Evolutionary conservation across 2,113 vertebrate genomes (phyloP).

Genomic region (Columbina picui): DNA sequence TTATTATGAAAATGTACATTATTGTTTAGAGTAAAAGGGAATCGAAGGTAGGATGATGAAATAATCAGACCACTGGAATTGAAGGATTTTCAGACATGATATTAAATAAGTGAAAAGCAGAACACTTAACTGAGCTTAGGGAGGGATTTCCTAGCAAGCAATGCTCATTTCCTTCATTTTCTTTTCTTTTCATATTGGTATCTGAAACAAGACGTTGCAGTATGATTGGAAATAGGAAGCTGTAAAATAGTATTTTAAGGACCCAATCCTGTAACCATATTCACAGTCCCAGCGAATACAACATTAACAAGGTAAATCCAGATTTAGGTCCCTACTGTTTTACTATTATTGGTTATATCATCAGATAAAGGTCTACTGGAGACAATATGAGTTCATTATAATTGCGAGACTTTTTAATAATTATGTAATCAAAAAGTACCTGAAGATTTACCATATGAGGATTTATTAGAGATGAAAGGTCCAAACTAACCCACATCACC

Average conservation of each 20-base stretch:
- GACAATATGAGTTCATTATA: background rate
- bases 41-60: constrained; percentile 39
- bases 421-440: background rate
- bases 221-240: background rate
- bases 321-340: background rate
- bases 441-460: background rate
- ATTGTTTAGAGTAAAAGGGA: constrained; percentile 48
- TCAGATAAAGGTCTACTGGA: background rate
- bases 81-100: constrained; percentile 19
- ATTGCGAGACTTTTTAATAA: background rate
- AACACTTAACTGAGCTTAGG: background rate
- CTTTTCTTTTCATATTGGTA: background rate
- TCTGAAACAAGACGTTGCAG: constrained; percentile 20
- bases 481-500: background rate
- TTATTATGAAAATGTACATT: constrained; percentile 53
- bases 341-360: background rate
- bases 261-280: background rate
- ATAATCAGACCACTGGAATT: constrained; percentile 56
- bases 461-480: background rate
- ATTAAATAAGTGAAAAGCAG: background rate
- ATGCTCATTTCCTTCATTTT: constrained; percentile 8
- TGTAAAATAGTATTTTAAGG: background rate
- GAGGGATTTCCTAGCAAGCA: background rate
- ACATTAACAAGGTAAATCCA: background rate
- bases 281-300: background rate